Percentiles rank a stretch among this genome's conserved stretches.
Evolutionary conservation across 1,140 invertebrate genomes (phyloP).

Genomic region (Tetraneura akinire): DNA sequence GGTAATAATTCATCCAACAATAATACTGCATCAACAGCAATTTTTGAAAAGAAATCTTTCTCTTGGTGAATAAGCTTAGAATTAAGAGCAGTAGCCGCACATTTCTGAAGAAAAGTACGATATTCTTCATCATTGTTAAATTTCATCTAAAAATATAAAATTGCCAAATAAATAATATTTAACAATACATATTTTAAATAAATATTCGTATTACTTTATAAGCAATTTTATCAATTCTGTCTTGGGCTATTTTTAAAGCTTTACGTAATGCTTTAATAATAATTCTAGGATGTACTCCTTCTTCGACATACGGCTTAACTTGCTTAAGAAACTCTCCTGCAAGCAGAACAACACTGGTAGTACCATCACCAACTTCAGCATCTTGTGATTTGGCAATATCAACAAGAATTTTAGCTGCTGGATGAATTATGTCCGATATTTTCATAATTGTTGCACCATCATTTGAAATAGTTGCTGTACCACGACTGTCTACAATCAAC

Average conservation of each 20-base stretch:
- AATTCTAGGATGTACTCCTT: constrained; percentile 93
- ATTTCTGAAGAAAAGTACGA: constrained; percentile 83
- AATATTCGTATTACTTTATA: constrained; percentile 65
- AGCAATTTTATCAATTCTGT: constrained; percentile 83
- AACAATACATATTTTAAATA: constrained; percentile 14
- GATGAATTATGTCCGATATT: constrained; percentile 94
- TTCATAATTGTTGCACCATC: constrained; percentile 99
- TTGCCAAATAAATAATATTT: background rate
- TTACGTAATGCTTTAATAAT: constrained; percentile 86
- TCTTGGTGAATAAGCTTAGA: constrained; percentile 96
- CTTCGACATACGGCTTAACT: constrained; percentile 93
- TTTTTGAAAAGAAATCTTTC: constrained; percentile 93
- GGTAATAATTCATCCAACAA: constrained; percentile 90
- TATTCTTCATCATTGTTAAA: constrained; percentile 66
- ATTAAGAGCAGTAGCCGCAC: constrained; percentile 93
- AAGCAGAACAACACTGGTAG: constrained; percentile 92
- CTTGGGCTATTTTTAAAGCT: constrained; percentile 77
- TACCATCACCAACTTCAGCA: constrained; percentile 98
- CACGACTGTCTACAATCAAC: constrained; percentile 86
- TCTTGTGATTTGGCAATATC: constrained; percentile 99
- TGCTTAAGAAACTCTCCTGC: constrained; percentile 96
- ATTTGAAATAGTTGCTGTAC: constrained; percentile 96
- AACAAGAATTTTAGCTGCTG: constrained; percentile 94
- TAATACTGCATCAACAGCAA: constrained; percentile 97
- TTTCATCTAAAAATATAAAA: constrained; percentile 63